phyloP scores from a whole-genome alignment of 2,888 invertebrate genomes.

The Nomada flava region DNA sequence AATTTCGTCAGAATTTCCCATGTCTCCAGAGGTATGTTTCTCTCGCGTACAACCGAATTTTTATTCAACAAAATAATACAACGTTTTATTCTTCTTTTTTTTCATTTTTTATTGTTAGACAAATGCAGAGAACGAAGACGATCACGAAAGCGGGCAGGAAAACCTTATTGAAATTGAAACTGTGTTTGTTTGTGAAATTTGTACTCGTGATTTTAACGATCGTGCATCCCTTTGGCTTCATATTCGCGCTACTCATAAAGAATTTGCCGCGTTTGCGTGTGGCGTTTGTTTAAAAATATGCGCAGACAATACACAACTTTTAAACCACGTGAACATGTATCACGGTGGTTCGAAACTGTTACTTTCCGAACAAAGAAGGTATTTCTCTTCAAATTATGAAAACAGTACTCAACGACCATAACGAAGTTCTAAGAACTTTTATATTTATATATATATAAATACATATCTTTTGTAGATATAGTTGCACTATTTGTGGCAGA shows the following conservation, averaged over 20 bases:
- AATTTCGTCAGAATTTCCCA: slow-evolving; percentile 41
- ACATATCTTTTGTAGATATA: slow-evolving; percentile 70
- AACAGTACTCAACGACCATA: not conserved
- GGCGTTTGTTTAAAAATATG: slow-evolving; percentile 86
- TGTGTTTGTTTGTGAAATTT: slow-evolving; percentile 84
- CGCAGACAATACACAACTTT: slow-evolving; percentile 84
- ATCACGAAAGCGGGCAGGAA: slow-evolving; percentile 76
- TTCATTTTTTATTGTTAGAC: slow-evolving; percentile 28
- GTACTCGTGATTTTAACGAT: slow-evolving; percentile 84
- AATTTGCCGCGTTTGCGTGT: slow-evolving; percentile 85
- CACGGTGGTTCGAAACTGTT: slow-evolving; percentile 82
- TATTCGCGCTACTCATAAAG: slow-evolving; percentile 85
- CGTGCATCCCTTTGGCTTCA: slow-evolving; percentile 86
- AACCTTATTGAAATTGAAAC: slow-evolving; percentile 84
- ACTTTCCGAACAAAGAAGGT: slow-evolving; percentile 82
- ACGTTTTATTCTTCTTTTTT: not conserved
- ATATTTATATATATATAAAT: slow-evolving; percentile 14
- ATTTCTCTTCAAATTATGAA: slow-evolving; percentile 43
- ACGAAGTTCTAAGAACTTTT: not conserved
- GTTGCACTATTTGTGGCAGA: slow-evolving; percentile 85
- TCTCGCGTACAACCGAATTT: not conserved
- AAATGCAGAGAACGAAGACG: slow-evolving; percentile 75
- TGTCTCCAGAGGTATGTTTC: slow-evolving; percentile 57
- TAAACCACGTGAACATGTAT: slow-evolving; percentile 85
- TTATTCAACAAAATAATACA: not conserved